Evolutionary conservation across 2,888 invertebrate genomes (phyloP).

Genomic region (Dorcus hopei): DNA sequence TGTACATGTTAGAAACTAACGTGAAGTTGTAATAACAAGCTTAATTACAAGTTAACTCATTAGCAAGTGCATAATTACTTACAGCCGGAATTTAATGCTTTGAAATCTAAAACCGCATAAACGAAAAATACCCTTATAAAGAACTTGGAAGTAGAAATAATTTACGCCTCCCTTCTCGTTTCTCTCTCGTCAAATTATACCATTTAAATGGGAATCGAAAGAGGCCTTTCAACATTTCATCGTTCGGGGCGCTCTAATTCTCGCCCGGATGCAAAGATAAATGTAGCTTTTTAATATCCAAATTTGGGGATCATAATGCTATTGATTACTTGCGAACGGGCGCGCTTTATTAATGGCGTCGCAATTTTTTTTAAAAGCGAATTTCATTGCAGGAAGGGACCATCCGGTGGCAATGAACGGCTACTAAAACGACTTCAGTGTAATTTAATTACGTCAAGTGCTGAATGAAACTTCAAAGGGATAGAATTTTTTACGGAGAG

Average conservation of each 20-base stretch:
- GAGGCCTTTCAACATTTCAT: background rate
- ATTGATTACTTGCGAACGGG: too few relatives aligned
- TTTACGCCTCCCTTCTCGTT: background rate
- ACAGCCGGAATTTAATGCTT: background rate
- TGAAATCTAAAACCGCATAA: background rate
- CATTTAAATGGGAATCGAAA: background rate
- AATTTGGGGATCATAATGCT: background rate
- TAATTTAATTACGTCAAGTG: too few relatives aligned
- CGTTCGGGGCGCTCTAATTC: background rate
- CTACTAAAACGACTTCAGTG: too few relatives aligned
- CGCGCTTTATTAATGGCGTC: too few relatives aligned
- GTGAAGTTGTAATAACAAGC: background rate
- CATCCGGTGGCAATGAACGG: too few relatives aligned
- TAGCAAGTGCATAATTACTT: background rate
- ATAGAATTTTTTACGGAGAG: too few relatives aligned
- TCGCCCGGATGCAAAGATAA: background rate
- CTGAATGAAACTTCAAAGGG: too few relatives aligned
- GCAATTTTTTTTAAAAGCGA: too few relatives aligned
- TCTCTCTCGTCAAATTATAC: background rate
- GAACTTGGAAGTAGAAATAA: background rate
- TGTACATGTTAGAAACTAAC: background rate
- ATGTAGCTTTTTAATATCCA: background rate
- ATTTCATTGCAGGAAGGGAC: too few relatives aligned
- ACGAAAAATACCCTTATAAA: background rate
- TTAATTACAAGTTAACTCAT: constrained; percentile 1